Evolutionary conservation across 2,797 vertebrate genomes (phyloP).

Genomic region (Schizothorax lantsangensis): DNA sequence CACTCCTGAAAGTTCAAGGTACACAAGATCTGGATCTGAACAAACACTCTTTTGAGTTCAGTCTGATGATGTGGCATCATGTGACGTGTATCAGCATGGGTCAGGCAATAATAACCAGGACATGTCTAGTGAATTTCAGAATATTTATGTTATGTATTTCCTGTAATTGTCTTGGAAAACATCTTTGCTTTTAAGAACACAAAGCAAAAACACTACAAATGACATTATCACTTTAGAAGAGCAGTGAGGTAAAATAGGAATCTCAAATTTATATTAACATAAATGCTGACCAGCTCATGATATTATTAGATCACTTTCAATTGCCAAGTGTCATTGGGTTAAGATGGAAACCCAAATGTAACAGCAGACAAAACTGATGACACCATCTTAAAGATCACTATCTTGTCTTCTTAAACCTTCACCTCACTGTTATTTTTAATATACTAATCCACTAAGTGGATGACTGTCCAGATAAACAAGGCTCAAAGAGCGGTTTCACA

Average conservation of each 20-base stretch:
- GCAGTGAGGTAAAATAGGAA: background rate
- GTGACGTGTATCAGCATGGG: background rate
- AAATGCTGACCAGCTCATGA: conserved; percentile 12
- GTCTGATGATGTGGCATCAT: conserved; percentile 10
- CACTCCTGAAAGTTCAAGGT: conserved; percentile 62
- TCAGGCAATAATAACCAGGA: background rate
- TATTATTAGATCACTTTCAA: conserved; percentile 36
- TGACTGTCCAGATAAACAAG: conserved; percentile 33
- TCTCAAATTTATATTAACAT: background rate
- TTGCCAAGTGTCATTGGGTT: background rate
- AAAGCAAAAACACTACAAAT: background rate
- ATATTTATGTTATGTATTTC: background rate
- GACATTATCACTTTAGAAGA: too few species aligned
- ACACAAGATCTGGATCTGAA: conserved; percentile 64
- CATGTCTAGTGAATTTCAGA: background rate
- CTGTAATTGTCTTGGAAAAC: background rate
- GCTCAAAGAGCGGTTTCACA: conserved; percentile 36
- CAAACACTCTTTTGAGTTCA: conserved; percentile 64
- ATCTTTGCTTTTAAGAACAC: background rate
- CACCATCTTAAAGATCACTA: background rate
- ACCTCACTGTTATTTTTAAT: background rate
- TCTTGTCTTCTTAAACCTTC: background rate
- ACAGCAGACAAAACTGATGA: conserved; percentile 24
- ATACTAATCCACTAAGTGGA: conserved; percentile 38
- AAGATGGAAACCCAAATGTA: conserved; percentile 23